These are phyloP conservation scores for Synanthedon vespiformis DNA, from an alignment of 2,888 invertebrate genomes.

Conservation along the genomic window DNA sequence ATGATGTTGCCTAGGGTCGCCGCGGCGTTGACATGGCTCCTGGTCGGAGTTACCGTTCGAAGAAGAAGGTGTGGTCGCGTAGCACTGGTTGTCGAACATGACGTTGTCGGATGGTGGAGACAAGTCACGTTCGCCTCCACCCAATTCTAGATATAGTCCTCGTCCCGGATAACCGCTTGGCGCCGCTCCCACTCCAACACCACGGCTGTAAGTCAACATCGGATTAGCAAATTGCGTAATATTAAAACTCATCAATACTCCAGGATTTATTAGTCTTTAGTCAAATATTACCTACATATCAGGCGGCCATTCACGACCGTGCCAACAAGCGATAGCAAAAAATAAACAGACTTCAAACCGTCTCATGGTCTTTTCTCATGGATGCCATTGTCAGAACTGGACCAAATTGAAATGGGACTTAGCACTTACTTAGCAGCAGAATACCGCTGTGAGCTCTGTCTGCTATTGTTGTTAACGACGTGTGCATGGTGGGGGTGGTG, in stretches of 20 bases:
- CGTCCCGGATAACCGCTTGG: constrained; percentile 76
- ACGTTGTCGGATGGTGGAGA: constrained; percentile 94
- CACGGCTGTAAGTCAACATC: constrained; percentile 27
- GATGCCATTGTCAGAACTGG: too few relatives aligned
- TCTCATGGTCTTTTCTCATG: too few relatives aligned
- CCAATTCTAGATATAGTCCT: constrained; percentile 82
- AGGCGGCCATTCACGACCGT: too few relatives aligned
- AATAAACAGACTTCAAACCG: too few relatives aligned
- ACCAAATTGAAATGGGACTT: too few relatives aligned
- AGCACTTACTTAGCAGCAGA: constrained; percentile 74
- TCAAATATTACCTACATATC: too few relatives aligned
- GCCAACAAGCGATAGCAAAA: too few relatives aligned
- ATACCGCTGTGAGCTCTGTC: constrained; percentile 77
- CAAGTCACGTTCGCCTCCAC: constrained; percentile 73
- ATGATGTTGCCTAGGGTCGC: constrained; percentile 75
- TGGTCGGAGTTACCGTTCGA: constrained; percentile 93
- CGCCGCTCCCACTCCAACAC: constrained; percentile 57
- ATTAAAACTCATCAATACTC: too few relatives aligned
- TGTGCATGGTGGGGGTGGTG: constrained; percentile 54
- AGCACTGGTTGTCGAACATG: constrained; percentile 95
- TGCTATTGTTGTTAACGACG: constrained; percentile 72
- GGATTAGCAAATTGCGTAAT: too few relatives aligned
- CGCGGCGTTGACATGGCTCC: constrained; percentile 76
- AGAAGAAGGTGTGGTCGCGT: constrained; percentile 93
- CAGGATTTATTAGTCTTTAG: too few relatives aligned